phyloP scores from a whole-genome alignment of 2,113 vertebrate genomes.

The Oreochromis tanganicae region DNA sequence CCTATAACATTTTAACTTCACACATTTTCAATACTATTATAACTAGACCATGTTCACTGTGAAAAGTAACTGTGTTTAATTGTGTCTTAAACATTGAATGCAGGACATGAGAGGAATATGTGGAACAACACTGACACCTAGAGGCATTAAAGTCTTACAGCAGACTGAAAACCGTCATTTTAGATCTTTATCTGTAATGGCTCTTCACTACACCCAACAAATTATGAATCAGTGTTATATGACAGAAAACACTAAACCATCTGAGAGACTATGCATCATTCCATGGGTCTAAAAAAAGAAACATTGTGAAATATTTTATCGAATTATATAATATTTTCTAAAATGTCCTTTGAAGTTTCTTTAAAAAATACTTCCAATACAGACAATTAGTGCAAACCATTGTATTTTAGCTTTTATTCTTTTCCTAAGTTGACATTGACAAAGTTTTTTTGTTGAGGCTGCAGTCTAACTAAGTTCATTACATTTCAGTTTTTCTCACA shows the following conservation, averaged over 20 bases:
- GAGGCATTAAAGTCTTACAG: background rate
- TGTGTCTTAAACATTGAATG: background rate
- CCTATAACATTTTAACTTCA: background rate
- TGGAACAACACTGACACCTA: background rate
- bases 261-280: background rate
- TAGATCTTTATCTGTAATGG: background rate
- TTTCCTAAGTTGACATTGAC: background rate
- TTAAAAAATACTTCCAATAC: background rate
- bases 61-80: background rate
- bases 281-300: background rate
- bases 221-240: background rate
- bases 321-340: background rate
- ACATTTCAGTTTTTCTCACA: background rate
- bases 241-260: background rate
- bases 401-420: background rate
- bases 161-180: background rate
- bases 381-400: background rate
- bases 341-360: background rate
- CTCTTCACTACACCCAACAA: background rate
- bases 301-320: background rate
- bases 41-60: background rate
- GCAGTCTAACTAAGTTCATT: background rate
- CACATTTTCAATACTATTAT: background rate
- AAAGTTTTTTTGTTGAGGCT: background rate
- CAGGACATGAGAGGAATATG: fast-evolving